These are phyloP conservation scores for Sebastes vulpes DNA, from an alignment of 2,797 vertebrate genomes.

Conservation along the genomic window DNA sequence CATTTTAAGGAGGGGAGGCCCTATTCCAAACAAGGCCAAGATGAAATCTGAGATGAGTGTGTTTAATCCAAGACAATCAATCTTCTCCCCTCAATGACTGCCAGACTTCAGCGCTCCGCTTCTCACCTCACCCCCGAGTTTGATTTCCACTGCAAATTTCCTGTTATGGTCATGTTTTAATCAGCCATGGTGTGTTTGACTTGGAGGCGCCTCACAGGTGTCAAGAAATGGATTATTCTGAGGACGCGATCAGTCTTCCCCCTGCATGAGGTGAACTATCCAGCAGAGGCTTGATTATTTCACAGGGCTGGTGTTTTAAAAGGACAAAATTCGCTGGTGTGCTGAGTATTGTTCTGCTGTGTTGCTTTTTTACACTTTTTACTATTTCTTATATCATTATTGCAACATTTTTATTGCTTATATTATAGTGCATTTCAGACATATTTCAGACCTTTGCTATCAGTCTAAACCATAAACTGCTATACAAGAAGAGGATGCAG, in stretches of 20 bases:
- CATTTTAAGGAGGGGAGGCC: conserved; percentile 7
- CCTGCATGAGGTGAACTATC: background rate
- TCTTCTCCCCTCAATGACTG: conserved; percentile 50
- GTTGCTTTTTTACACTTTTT: background rate
- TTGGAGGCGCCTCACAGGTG: conserved; percentile 56
- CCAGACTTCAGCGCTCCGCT: conserved; percentile 48
- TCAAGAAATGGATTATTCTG: conserved; percentile 29
- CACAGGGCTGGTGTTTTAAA: background rate
- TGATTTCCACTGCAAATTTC: conserved; percentile 64
- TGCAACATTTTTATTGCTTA: background rate
- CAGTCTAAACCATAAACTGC: background rate
- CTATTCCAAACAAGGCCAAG: conserved; percentile 12
- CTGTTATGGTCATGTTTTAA: conserved; percentile 73
- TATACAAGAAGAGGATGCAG: too few relatives aligned
- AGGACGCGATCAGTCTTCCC: conserved; percentile 8
- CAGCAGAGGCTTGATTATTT: background rate
- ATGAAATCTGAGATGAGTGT: conserved; percentile 53
- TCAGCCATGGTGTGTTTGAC: conserved; percentile 52
- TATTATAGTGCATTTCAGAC: background rate
- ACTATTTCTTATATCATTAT: background rate
- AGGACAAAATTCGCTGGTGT: background rate
- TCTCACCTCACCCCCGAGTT: conserved; percentile 36
- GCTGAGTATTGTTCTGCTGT: background rate
- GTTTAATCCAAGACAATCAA: conserved; percentile 62
- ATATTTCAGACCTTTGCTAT: background rate